Evolutionary conservation across 2,888 invertebrate species (phyloP).

Genomic region (Drosophila kambysellisi): DNA sequence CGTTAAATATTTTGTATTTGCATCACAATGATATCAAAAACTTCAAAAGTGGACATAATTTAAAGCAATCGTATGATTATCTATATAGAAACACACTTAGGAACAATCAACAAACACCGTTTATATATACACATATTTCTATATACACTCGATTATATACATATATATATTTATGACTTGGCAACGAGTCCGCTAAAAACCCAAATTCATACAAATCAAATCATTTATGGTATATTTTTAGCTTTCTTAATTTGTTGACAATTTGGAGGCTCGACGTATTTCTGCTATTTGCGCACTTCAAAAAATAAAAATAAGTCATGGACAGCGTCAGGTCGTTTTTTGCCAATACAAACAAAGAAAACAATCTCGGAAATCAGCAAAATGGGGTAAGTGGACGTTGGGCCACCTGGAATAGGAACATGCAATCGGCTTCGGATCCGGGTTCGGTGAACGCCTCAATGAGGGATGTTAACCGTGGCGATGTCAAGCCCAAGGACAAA

Average conservation of each 20-base stretch:
- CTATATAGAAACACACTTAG: conserved; percentile 43
- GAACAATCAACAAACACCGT: conserved; percentile 44
- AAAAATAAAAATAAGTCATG: conserved; percentile 51
- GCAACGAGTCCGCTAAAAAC: conserved; percentile 35
- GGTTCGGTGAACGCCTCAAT: conserved; percentile 56
- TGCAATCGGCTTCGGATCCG: conserved; percentile 54
- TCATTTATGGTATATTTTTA: conserved; percentile 60
- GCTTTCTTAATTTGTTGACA: conserved; percentile 64
- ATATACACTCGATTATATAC: conserved; percentile 23
- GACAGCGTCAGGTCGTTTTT: conserved; percentile 82
- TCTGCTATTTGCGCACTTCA: not conserved
- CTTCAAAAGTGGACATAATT: conserved; percentile 33
- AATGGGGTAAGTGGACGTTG: conserved; percentile 60
- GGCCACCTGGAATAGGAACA: conserved; percentile 60
- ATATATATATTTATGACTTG: conserved; percentile 38
- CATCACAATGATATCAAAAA: conserved; percentile 3
- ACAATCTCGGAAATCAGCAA: conserved; percentile 64
- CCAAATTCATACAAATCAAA: conserved; percentile 36
- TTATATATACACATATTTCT: conserved; percentile 4
- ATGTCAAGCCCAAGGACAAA: conserved; percentile 80
- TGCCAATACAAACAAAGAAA: conserved; percentile 69
- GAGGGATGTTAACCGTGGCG: conserved; percentile 61
- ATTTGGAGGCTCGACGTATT: conserved; percentile 68
- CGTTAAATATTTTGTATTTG: conserved; percentile 2
- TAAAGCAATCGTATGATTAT: conserved; percentile 30